Evolutionary conservation across 2,113 vertebrate genomes (phyloP).

Genomic region (Laterallus jamaicensis): DNA sequence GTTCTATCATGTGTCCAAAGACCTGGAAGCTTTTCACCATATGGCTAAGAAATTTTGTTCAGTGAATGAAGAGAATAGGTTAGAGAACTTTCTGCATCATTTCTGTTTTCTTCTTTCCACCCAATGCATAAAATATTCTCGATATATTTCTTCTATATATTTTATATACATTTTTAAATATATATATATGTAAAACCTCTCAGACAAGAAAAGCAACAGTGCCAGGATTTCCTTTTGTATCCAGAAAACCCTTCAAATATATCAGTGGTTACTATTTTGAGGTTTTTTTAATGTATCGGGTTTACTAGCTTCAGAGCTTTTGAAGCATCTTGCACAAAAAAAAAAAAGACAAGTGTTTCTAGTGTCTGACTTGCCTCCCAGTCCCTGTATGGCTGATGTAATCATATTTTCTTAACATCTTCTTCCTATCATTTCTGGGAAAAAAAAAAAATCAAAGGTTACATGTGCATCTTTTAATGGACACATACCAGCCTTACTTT

Average conservation of each 20-base stretch:
- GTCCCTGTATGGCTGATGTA: not conserved
- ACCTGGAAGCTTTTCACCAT: not conserved
- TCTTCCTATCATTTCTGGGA: not conserved
- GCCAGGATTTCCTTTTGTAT: not conserved
- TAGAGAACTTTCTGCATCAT: not conserved
- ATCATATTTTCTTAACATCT: not conserved
- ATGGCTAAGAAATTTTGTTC: accelerated
- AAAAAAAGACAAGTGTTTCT: not conserved
- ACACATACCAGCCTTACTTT: not conserved
- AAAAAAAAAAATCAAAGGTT: not conserved
- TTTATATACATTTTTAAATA: too few species aligned
- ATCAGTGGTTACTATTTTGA: not conserved
- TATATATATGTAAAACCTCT: not conserved
- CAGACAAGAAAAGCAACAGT: not conserved
- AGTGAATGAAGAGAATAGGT: not conserved
- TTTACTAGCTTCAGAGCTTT: not conserved
- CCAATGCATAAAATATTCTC: not conserved
- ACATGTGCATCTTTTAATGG: not conserved
- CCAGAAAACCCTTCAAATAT: not conserved
- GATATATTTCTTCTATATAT: not conserved
- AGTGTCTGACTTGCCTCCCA: not conserved
- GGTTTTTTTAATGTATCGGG: not conserved
- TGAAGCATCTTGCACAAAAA: not conserved
- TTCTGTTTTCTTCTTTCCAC: not conserved
- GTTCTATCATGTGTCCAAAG: not conserved